Base-by-base conservation (phyloP, 2,888 invertebrate genomes). In the Lampropteryx suffumata region DNA sequence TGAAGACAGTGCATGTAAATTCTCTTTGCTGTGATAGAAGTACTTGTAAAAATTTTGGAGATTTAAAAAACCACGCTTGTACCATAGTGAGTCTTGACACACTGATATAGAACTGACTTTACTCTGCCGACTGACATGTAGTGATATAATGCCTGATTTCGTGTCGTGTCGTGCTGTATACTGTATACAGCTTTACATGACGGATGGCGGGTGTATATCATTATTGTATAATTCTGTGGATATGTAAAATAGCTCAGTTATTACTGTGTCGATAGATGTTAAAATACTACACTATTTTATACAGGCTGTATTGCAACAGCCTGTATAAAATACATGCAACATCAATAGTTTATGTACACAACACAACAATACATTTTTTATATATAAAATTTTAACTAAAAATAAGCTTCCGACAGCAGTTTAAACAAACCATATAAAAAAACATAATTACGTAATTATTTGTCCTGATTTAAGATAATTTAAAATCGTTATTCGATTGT, bases 191-290 rank as follows among this genome's bases (percentile, higher is more conserved):
- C 64, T 64, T 66, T 62, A 72, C 40, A 41, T 80, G 82, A 84
- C 76, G 73, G 70, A 83, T 79, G 67, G 65, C 64, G 59, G 50
- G 58, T 69, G 64, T 81, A 75, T 71, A 72, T 82, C 73, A 79
- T 73, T 65, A 69, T 57, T 65, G 59, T 63, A 64, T 76, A 73
- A 75, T 75, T 74, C 70, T 71, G 62, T 67, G 73, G 67, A 74
- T 76, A 78, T 78, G 71, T 68, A 65, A 73, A 73, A 65, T 67
- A 65, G 65, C 40, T 53, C 59, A 57, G 54, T 62, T 59, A 59
- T 62, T 64, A 32, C 21, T 33, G 26, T 46, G 49, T 50, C 55
- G 52, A 51, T 61, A 44, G 50, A 50, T 56, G 46, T 27, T 35
- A 42, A 29, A 52, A 32, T 53, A 48, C 29, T 47, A 39, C 32